Percentiles rank a stretch among this genome's conserved stretches.
These are phyloP conservation scores for Galemys pyrenaicus DNA, from an alignment of 2,113 vertebrate species.

Conservation along the genomic window DNA sequence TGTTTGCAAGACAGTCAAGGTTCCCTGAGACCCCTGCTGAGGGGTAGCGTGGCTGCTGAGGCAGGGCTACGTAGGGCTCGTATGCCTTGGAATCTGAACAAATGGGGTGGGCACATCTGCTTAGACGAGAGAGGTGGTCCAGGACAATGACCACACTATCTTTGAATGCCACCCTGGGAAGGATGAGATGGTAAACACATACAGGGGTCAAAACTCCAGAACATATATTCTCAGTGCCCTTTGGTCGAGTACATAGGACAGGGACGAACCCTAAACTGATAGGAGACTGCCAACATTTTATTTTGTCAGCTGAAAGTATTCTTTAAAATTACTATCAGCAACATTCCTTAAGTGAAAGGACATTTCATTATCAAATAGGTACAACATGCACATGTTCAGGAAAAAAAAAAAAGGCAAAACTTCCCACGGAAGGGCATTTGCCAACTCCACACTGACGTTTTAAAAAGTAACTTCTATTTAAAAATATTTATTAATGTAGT, in stretches of 20 bases:
- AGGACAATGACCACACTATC: not conserved
- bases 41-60: not conserved
- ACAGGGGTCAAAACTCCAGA: not conserved
- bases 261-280: not conserved
- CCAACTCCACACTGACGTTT: not conserved
- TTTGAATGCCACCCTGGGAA: not conserved
- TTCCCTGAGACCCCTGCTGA: not conserved
- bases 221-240: not conserved
- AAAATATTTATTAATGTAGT: not conserved
- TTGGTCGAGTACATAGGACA: not conserved
- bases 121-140: too few relatives aligned
- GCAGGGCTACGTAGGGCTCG: not conserved
- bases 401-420: not conserved
- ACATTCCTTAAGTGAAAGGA: not conserved
- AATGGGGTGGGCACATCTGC: not conserved
- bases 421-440: not conserved
- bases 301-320: not conserved
- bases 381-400: not conserved
- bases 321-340: not conserved
- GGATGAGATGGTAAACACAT: not conserved
- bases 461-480: not conserved
- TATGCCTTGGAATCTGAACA: not conserved
- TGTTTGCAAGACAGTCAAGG: not conserved
- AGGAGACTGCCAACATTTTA: not conserved
- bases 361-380: not conserved